Percentiles rank a stretch among this genome's conserved stretches.
Evolutionary conservation across 2,113 vertebrate species (phyloP).

Genomic region (Butastur rufipennis): DNA sequence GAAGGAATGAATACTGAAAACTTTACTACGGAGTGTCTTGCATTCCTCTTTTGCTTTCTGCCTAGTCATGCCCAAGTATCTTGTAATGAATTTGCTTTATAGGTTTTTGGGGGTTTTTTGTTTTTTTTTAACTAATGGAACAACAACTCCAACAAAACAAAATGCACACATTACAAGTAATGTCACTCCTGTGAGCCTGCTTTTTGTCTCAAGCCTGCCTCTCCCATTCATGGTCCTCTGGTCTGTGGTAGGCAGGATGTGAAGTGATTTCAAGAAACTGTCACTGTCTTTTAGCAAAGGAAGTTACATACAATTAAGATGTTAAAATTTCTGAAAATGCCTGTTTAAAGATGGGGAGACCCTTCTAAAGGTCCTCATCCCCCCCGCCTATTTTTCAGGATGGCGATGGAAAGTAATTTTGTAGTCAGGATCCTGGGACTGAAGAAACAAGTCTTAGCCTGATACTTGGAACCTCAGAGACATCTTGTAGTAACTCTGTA

Average conservation of each 20-base stretch:
- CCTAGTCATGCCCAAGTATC: neutral
- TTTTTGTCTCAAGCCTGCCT: neutral
- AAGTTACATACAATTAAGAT: neutral
- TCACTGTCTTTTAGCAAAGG: neutral
- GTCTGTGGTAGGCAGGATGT: neutral
- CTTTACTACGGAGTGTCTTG: neutral
- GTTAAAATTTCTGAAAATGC: neutral
- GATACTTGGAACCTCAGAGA: neutral
- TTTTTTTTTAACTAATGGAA: neutral
- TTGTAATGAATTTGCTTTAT: neutral
- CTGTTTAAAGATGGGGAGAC: neutral
- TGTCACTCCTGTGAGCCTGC: fast-evolving
- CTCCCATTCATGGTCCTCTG: neutral
- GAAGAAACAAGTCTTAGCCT: neutral
- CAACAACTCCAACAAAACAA: neutral
- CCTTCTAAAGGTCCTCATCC: neutral
- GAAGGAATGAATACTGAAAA: neutral
- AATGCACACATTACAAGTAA: fast-evolving
- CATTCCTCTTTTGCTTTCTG: neutral
- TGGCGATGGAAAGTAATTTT: neutral
- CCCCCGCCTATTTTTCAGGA: neutral
- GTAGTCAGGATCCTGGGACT: neutral
- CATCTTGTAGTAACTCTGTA: fast-evolving
- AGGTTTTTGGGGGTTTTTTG: fast-evolving
- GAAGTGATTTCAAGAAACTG: neutral